These are phyloP conservation scores for Alaudala cheleensis DNA, from an alignment of 2,113 vertebrate species.

Conservation along the genomic window DNA sequence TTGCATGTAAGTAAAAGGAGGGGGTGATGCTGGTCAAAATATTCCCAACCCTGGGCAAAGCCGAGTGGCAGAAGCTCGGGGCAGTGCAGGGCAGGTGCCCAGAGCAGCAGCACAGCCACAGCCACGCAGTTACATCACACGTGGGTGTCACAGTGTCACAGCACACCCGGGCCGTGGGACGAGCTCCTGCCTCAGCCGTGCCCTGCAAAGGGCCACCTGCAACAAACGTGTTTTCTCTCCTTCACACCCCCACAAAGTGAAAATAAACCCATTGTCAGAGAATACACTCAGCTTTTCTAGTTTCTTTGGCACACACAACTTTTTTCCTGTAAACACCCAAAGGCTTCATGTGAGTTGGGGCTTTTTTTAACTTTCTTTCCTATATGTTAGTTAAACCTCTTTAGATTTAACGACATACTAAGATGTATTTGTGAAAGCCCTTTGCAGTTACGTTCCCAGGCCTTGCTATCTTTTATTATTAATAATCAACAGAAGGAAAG, in stretches of 20 bases:
- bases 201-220: not conserved
- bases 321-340: not conserved
- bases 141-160: accelerated
- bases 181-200: not conserved
- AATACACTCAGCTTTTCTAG: not conserved
- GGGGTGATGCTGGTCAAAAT: not conserved
- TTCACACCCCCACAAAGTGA: not conserved
- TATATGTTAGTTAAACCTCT: not conserved
- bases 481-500: not conserved
- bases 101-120: not conserved
- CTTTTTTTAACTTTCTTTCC: not conserved
- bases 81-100: not conserved
- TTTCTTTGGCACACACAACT: not conserved
- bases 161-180: not conserved
- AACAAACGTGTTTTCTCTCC: not conserved
- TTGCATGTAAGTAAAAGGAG: accelerated
- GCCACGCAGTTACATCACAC: accelerated
- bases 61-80: not conserved
- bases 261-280: not conserved
- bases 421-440: not conserved
- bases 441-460: accelerated
- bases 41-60: not conserved
- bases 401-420: not conserved
- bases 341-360: not conserved
- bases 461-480: not conserved